Conservation (phyloP, 53 echinoderm and acorn worm genomes). For the Henricia sp. region DNA sequence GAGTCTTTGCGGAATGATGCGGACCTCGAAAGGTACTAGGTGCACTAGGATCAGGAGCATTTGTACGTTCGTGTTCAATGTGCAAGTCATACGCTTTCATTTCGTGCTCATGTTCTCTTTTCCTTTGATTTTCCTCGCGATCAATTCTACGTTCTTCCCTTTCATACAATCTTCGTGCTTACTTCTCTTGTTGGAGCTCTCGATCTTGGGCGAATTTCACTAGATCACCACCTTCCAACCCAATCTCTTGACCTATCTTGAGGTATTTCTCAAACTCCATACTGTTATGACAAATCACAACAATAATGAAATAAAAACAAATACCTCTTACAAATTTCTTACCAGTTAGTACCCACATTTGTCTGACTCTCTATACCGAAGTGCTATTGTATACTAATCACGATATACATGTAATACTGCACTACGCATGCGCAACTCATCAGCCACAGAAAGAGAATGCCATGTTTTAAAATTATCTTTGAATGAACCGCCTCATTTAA, state of each 20-base stretch:
- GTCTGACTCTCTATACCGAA: too few species aligned
- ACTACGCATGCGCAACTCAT: too few species aligned
- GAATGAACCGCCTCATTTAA: too few species aligned
- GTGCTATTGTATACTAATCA: too few species aligned
- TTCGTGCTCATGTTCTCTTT: constrained; percentile 22
- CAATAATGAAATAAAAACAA: too few species aligned
- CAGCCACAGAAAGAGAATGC: too few species aligned
- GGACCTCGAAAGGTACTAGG: not conserved
- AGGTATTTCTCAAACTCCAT: constrained; percentile 30
- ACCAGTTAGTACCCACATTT: too few species aligned
- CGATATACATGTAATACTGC: too few species aligned
- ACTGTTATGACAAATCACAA: too few species aligned
- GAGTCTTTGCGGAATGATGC: not conserved
- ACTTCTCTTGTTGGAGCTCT: not conserved
- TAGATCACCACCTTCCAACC: constrained; percentile 7
- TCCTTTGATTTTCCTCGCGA: constrained; percentile 1
- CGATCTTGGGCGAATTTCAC: constrained; percentile 1
- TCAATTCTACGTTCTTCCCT: constrained; percentile 20
- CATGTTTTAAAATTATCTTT: too few species aligned
- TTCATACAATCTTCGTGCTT: not conserved
- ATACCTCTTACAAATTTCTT: too few species aligned
- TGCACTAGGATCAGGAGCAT: not conserved
- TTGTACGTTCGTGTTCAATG: not conserved
- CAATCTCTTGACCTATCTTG: constrained; percentile 18
- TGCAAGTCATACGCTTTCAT: not conserved